Conservation (phyloP, 1,140 invertebrate genomes). For the Heliconius nattereri region DNA sequence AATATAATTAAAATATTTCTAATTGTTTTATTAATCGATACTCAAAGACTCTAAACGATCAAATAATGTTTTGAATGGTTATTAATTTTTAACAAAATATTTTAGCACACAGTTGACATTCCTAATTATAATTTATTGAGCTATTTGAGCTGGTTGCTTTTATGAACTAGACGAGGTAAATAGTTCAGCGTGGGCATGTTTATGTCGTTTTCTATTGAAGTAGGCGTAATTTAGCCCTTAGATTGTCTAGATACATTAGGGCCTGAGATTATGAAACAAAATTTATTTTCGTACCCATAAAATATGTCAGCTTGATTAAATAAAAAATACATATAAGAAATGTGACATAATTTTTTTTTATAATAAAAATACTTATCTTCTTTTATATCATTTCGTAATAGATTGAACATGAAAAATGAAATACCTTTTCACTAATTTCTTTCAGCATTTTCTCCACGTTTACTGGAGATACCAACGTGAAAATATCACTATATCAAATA, state of each 20-base stretch:
- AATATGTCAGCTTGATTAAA: background rate
- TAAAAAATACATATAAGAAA: too few species aligned
- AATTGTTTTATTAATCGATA: background rate
- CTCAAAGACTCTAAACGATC: background rate
- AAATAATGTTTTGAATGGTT: too few species aligned
- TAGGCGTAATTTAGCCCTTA: conserved; percentile 22
- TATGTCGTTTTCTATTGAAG: conserved; percentile 17
- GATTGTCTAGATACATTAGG: background rate
- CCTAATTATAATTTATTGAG: background rate
- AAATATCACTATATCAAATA: background rate
- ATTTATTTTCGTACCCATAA: background rate
- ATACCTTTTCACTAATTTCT: too few species aligned
- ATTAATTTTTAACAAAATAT: background rate
- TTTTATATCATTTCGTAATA: too few species aligned
- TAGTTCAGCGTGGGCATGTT: conserved; percentile 24
- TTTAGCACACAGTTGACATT: background rate
- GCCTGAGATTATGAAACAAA: background rate
- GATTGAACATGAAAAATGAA: too few species aligned
- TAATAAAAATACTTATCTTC: too few species aligned
- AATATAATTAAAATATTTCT: background rate
- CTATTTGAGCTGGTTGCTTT: background rate
- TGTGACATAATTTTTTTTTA: too few species aligned
- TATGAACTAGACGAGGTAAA: conserved; percentile 15
- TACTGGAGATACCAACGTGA: background rate
- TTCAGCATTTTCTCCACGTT: too few species aligned